Percentiles rank a stretch among this genome's conserved stretches.
phyloP scores from a whole-genome alignment of 2,113 vertebrate genomes.

The Callopanchax toddi region DNA sequence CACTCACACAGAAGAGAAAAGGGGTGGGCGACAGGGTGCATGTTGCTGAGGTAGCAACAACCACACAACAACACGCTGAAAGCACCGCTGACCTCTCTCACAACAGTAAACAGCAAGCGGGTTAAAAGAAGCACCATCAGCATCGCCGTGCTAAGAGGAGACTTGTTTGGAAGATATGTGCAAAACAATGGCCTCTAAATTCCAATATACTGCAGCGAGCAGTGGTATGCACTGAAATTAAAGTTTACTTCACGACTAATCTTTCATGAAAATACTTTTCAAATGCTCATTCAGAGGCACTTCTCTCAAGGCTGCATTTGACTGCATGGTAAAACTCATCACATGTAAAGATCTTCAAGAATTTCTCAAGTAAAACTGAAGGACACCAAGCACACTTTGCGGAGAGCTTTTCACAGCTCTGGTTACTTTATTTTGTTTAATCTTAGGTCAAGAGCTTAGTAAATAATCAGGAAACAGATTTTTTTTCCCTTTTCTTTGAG shows the following conservation, averaged over 20 bases:
- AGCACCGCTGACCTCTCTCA: conserved; percentile 56
- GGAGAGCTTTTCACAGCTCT: conserved; percentile 4
- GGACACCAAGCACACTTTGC: conserved; percentile 19
- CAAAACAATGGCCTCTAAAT: conserved; percentile 48
- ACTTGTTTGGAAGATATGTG: conserved; percentile 55
- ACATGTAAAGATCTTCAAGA: conserved; percentile 43
- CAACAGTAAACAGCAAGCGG: conserved; percentile 60
- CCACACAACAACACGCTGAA: conserved; percentile 69
- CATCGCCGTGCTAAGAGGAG: conserved; percentile 42
- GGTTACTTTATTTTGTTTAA: conserved; percentile 14
- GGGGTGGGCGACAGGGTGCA: conserved; percentile 46
- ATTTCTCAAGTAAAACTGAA: conserved; percentile 55
- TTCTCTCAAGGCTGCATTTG: conserved; percentile 52
- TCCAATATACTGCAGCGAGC: conserved; percentile 45
- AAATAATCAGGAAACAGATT: not conserved
- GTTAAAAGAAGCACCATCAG: conserved; percentile 56
- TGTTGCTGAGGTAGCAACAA: conserved; percentile 75
- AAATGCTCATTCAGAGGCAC: conserved; percentile 39
- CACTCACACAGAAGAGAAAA: conserved; percentile 62
- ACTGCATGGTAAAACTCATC: conserved; percentile 42
- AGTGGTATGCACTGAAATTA: conserved; percentile 61
- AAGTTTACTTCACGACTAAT: conserved; percentile 53
- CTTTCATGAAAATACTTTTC: conserved; percentile 22
- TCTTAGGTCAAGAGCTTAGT: conserved; percentile 6
- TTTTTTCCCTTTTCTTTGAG: not conserved